These are phyloP conservation scores for Megalops cyprinoides DNA, from an alignment of 2,797 vertebrate genomes.

Conservation along the genomic window DNA sequence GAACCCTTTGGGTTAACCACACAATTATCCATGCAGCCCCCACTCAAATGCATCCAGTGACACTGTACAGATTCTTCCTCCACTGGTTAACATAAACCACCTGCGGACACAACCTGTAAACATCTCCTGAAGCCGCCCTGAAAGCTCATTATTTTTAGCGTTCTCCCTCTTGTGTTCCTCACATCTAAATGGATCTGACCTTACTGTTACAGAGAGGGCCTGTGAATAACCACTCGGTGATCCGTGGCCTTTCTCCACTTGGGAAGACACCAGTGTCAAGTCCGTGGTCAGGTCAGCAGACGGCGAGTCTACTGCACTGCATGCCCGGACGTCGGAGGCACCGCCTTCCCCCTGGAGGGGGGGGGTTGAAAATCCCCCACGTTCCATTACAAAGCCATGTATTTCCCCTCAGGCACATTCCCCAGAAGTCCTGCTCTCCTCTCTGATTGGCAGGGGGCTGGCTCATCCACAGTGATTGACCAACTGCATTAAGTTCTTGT, in stretches of 20 bases:
- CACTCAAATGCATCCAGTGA: not conserved
- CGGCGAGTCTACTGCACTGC: not conserved
- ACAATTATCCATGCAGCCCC: not conserved
- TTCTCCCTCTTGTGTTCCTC: not conserved
- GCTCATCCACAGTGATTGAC: not conserved
- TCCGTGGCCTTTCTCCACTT: not conserved
- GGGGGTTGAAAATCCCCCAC: not conserved
- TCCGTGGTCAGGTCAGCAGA: not conserved
- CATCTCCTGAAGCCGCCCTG: not conserved
- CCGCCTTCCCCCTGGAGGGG: not conserved
- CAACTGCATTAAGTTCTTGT: not conserved
- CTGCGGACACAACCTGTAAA: not conserved
- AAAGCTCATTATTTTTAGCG: not conserved
- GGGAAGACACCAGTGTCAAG: too few species aligned
- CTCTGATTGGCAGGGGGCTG: not conserved
- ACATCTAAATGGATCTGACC: constrained; percentile 1
- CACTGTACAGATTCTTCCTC: not conserved
- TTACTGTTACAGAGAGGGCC: not conserved
- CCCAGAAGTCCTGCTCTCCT: not conserved
- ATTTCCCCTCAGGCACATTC: not conserved
- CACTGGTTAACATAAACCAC: not conserved
- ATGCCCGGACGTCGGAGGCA: not conserved
- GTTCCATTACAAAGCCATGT: not conserved
- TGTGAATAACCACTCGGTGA: not conserved
- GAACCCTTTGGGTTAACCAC: not conserved